Conservation (phyloP, 2,888 invertebrate species). For the Drosophila infuscata region DNA sequence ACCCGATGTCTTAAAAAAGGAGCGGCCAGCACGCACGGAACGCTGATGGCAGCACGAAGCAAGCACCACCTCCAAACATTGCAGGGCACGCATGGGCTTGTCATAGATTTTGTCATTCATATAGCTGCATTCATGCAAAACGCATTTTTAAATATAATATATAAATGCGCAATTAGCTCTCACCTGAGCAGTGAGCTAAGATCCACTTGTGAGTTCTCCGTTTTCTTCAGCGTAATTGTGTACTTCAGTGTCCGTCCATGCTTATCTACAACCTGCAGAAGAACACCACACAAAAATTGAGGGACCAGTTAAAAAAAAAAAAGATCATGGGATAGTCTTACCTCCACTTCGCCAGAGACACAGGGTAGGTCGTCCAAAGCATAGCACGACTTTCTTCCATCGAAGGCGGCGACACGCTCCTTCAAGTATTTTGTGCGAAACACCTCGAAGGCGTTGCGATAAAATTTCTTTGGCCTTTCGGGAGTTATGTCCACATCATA, state of each 20-base stretch:
- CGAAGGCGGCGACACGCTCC: slow-evolving; percentile 88
- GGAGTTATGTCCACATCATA: slow-evolving; percentile 93
- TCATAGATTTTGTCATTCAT: slow-evolving; percentile 78
- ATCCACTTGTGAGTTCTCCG: slow-evolving; percentile 70
- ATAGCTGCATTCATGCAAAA: slow-evolving; percentile 64
- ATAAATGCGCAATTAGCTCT: slow-evolving; percentile 7
- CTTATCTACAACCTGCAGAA: slow-evolving; percentile 67
- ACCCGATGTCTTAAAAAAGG: slow-evolving; percentile 89
- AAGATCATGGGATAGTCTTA: slow-evolving; percentile 29
- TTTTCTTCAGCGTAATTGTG: slow-evolving; percentile 76
- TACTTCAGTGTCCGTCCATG: slow-evolving; percentile 62
- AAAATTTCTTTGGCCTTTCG: slow-evolving; percentile 89
- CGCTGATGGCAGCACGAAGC: slow-evolving; percentile 85
- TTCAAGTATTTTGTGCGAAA: slow-evolving; percentile 84
- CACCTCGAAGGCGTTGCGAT: slow-evolving; percentile 86
- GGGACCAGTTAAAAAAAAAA: not conserved
- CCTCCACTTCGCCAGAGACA: slow-evolving; percentile 67
- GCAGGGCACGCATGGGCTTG: slow-evolving; percentile 85
- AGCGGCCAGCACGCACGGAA: slow-evolving; percentile 86
- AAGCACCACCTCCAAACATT: slow-evolving; percentile 89
- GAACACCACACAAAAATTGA: not conserved
- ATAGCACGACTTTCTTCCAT: slow-evolving; percentile 90
- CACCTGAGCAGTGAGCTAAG: slow-evolving; percentile 78
- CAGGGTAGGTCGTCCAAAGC: slow-evolving; percentile 62
- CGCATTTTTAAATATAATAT: not conserved